phyloP scores from a whole-genome alignment of 1,140 invertebrate genomes.

The Bradysia coprophila region DNA sequence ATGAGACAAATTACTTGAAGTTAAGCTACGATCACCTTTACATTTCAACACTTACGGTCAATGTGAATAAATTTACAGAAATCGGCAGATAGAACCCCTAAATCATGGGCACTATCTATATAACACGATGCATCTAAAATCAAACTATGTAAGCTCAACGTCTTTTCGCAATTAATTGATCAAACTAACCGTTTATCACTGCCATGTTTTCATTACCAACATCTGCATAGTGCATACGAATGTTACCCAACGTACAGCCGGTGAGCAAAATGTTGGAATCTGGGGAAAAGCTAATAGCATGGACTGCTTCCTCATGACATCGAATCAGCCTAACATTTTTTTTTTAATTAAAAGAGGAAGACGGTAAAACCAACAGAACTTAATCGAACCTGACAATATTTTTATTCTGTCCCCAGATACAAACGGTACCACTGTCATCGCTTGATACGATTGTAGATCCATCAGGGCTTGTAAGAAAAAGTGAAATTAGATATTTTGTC shows the following conservation, averaged over 20 bases:
- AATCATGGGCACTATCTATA: conserved; percentile 49
- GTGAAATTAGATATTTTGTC: not conserved
- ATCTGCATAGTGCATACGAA: conserved; percentile 40
- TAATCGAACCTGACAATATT: not conserved
- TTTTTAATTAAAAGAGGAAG: too few relatives aligned
- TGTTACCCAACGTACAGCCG: conserved; percentile 41
- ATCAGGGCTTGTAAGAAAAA: conserved; percentile 2
- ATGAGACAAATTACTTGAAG: not conserved
- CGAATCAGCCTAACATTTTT: conserved; percentile 34
- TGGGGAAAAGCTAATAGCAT: conserved; percentile 39
- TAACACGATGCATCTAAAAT: conserved; percentile 6
- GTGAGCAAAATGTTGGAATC: conserved; percentile 45
- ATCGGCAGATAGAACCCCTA: conserved; percentile 48
- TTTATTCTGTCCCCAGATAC: conserved; percentile 5
- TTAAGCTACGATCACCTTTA: too few relatives aligned
- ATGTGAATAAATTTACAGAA: conserved; percentile 25
- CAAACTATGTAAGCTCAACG: conserved; percentile 1
- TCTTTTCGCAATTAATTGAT: too few relatives aligned
- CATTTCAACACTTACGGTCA: conserved; percentile 18
- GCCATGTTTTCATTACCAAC: conserved; percentile 9
- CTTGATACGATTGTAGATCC: conserved; percentile 1
- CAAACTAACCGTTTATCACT: not conserved
- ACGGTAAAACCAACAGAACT: too few relatives aligned
- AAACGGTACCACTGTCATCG: conserved; percentile 4
- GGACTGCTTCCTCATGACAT: conserved; percentile 46